Conservation (phyloP, 2,797 vertebrate genomes). For the Etheostoma perlongum region DNA sequence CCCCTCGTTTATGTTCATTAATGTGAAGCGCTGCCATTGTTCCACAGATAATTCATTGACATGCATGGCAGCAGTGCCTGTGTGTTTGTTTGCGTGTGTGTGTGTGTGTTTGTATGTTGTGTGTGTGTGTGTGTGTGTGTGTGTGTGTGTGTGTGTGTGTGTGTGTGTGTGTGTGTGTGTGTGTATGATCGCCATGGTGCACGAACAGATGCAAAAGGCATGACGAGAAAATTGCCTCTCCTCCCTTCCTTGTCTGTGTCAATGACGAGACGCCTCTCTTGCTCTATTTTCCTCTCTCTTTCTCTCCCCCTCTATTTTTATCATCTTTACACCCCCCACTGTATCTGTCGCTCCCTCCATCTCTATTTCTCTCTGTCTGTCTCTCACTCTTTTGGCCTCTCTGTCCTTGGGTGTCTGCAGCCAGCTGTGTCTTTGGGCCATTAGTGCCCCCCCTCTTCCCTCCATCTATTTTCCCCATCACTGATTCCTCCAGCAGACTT, state of each 20-base stretch:
- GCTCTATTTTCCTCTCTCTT: conserved; percentile 11
- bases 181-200: conserved; percentile 22
- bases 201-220: conserved; percentile 67
- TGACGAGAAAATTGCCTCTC: conserved; percentile 77
- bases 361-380: conserved; percentile 37
- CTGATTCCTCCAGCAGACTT: conserved; percentile 79
- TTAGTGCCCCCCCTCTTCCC: conserved; percentile 69
- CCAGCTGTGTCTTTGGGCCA: conserved; percentile 85
- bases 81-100: conserved; percentile 52
- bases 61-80: conserved; percentile 52
- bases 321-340: conserved; percentile 49
- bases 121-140: conserved; percentile 3
- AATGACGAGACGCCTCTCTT: conserved; percentile 63
- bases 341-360: conserved; percentile 31
- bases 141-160: conserved; percentile 20
- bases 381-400: conserved; percentile 68
- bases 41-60: conserved; percentile 72
- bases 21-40: conserved; percentile 65
- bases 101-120: conserved; percentile 19
- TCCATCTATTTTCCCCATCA: conserved; percentile 84
- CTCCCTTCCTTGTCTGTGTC: conserved; percentile 45
- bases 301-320: conserved; percentile 70
- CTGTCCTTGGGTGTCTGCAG: conserved; percentile 85
- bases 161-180: too few species aligned
- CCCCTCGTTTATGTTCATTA: conserved; percentile 74